A percentile compares a stretch with the other conserved stretches of the same genome.
These are phyloP conservation scores for Megamerina dolium DNA, from an alignment of 2,888 invertebrate species.

Conservation along the genomic window DNA sequence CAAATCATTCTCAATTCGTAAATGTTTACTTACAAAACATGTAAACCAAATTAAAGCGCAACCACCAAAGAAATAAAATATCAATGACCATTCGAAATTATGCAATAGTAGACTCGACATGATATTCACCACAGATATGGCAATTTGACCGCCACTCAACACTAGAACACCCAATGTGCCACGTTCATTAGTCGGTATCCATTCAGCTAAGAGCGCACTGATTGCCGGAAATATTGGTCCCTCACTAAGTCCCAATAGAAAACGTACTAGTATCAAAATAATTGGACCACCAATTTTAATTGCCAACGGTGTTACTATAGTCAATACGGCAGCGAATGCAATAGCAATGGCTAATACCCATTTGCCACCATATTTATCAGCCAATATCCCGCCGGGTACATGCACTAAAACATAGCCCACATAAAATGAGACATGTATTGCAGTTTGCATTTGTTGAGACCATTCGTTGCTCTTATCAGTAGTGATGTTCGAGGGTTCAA, in stretches of 20 bases:
- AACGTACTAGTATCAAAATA: slow-evolving; percentile 61
- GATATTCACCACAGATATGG: slow-evolving; percentile 55
- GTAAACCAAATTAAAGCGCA: slow-evolving; percentile 66
- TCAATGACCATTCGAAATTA: slow-evolving; percentile 62
- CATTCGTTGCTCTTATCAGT: too few species aligned
- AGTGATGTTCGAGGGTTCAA: too few species aligned
- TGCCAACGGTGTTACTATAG: slow-evolving; percentile 68
- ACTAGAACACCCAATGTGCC: slow-evolving; percentile 68
- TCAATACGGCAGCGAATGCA: slow-evolving; percentile 69
- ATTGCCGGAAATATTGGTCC: slow-evolving; percentile 78
- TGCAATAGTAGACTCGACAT: slow-evolving; percentile 62
- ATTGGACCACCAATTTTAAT: slow-evolving; percentile 57
- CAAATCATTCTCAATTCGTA: neutral
- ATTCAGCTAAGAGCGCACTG: slow-evolving; percentile 67
- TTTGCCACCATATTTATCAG: slow-evolving; percentile 76
- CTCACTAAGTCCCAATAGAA: slow-evolving; percentile 74
- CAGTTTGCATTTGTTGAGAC: slow-evolving; percentile 62
- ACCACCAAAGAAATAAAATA: slow-evolving; percentile 66
- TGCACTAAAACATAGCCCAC: slow-evolving; percentile 76
- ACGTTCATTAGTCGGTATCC: slow-evolving; percentile 70
- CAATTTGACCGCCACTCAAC: slow-evolving; percentile 65
- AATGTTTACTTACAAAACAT: slow-evolving; percentile 53
- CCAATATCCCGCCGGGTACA: slow-evolving; percentile 70
- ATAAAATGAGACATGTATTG: slow-evolving; percentile 71
- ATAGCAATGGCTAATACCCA: slow-evolving; percentile 71